Conservation (phyloP, 2,797 vertebrate species). For the Epinephelus awoara region DNA sequence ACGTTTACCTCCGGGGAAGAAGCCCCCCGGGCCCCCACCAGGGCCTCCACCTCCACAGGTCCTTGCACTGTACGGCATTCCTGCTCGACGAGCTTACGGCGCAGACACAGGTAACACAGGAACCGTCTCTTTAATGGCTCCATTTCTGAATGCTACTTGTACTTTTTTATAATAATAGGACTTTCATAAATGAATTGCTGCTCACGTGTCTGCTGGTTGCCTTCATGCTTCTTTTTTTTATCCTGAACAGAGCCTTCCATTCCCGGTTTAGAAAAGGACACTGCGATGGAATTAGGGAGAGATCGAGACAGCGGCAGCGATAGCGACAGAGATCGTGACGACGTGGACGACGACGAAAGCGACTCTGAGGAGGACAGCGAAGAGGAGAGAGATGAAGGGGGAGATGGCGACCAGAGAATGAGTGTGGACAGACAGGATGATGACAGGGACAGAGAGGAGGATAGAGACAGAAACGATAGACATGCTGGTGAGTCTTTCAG, state of each 20-base stretch:
- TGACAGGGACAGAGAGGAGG: conserved; percentile 83
- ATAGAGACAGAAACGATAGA: conserved; percentile 76
- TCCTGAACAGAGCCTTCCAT: conserved; percentile 67
- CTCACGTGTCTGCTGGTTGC: not conserved
- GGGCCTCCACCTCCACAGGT: conserved; percentile 96
- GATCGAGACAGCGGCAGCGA: conserved; percentile 88
- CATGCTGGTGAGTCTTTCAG: conserved; percentile 68
- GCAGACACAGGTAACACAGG: conserved; percentile 85
- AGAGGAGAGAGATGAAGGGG: conserved; percentile 80
- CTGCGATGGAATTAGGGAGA: conserved; percentile 71
- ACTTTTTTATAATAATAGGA: not conserved
- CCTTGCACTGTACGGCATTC: conserved; percentile 92
- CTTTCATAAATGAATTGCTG: not conserved
- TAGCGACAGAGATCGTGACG: conserved; percentile 91
- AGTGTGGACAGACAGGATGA: conserved; percentile 84
- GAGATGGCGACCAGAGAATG: conserved; percentile 73
- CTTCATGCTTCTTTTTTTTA: not conserved
- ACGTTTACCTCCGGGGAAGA: conserved; percentile 94
- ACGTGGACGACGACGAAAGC: conserved; percentile 91
- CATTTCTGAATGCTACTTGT: not conserved
- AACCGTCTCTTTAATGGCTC: not conserved
- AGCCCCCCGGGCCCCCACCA: conserved; percentile 96
- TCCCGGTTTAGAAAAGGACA: conserved; percentile 78
- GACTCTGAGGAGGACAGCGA: conserved; percentile 94
- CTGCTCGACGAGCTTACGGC: conserved; percentile 55